Evolutionary conservation across 2,888 invertebrate species (phyloP).

Genomic region (Boloria euphrosyne): DNA sequence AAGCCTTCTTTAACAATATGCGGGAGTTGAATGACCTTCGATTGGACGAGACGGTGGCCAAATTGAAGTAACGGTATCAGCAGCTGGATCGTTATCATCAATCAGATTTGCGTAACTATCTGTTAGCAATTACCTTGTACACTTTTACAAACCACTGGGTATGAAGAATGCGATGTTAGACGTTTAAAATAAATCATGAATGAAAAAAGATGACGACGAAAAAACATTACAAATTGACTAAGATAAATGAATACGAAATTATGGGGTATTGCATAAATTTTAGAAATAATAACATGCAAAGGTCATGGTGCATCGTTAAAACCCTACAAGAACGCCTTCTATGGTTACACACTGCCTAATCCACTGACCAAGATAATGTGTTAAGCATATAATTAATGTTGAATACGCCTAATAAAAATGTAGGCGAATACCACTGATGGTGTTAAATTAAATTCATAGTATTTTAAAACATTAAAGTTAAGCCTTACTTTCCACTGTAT

Average conservation of each 20-base stretch:
- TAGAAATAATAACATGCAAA: slow-evolving; percentile 10
- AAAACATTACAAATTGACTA: slow-evolving; percentile 23
- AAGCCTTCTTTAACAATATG: slow-evolving; percentile 35
- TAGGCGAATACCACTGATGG: neutral
- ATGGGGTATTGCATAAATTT: slow-evolving; percentile 16
- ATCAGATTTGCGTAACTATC: slow-evolving; percentile 81
- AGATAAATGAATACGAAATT: slow-evolving; percentile 22
- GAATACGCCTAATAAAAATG: neutral
- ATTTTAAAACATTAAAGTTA: no score
- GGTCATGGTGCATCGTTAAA: slow-evolving; percentile 15
- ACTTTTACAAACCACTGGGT: slow-evolving; percentile 59
- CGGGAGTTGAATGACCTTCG: slow-evolving; percentile 64
- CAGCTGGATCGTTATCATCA: slow-evolving; percentile 74
- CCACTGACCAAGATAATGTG: neutral
- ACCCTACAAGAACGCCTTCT: slow-evolving; percentile 44
- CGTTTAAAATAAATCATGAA: slow-evolving; percentile 40
- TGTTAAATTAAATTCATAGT: neutral
- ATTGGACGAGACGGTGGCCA: slow-evolving; percentile 71
- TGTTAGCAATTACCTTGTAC: slow-evolving; percentile 71
- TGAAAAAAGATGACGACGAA: slow-evolving; percentile 26
- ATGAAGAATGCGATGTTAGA: slow-evolving; percentile 55
- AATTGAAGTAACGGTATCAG: slow-evolving; percentile 76
- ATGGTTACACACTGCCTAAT: slow-evolving; percentile 43
- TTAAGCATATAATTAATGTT: neutral
- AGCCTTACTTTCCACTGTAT: no score